Evolutionary conservation across 2,113 vertebrate genomes (phyloP).

Genomic region (Heloderma charlesbogerti): DNA sequence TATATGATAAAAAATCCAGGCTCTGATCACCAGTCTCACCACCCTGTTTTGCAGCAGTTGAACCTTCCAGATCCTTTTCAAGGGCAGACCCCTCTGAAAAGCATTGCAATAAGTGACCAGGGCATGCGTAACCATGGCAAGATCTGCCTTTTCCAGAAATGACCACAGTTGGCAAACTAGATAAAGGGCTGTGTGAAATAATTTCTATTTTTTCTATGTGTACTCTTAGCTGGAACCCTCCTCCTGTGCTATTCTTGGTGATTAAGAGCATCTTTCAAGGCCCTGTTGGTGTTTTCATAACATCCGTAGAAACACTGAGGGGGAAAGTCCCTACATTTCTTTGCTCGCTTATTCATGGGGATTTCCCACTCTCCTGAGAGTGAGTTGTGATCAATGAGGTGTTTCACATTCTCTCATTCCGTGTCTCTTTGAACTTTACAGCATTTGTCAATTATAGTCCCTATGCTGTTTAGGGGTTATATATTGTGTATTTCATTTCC

Average conservation of each 20-base stretch:
- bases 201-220: too few species aligned
- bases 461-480: not conserved
- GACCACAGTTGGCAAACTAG: not conserved
- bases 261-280: not conserved
- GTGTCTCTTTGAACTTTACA: not conserved
- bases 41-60: not conserved
- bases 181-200: not conserved
- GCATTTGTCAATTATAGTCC: not conserved
- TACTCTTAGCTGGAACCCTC: not conserved
- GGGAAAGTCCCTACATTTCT: conserved; percentile 71
- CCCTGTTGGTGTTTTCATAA: not conserved
- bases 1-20: not conserved
- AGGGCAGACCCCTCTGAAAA: too few species aligned
- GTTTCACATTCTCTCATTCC: conserved; percentile 24
- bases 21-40: not conserved
- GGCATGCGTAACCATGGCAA: not conserved
- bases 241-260: not conserved
- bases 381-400: conserved; percentile 41
- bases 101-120: not conserved
- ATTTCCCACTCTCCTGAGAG: conserved; percentile 62
- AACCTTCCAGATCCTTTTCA: not conserved
- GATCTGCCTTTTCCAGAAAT: not conserved
- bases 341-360: conserved; percentile 63
- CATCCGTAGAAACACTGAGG: conserved; percentile 12
- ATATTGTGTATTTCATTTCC: conserved; percentile 53